These are phyloP conservation scores for Hololepta plana DNA, from an alignment of 2,888 invertebrate genomes.

Conservation along the genomic window DNA sequence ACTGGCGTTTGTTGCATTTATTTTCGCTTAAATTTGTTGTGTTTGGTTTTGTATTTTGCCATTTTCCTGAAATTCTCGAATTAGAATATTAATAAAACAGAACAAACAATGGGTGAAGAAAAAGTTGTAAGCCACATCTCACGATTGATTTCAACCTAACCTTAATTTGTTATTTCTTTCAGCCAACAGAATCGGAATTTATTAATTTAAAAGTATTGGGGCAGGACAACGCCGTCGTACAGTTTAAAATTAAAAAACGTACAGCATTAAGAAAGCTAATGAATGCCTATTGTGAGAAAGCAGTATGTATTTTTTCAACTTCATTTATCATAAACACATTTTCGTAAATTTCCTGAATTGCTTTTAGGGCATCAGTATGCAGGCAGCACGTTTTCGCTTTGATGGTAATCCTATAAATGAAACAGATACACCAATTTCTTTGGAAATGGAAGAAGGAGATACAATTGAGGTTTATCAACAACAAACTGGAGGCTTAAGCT, in stretches of 20 bases:
- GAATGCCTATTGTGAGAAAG: slow-evolving; percentile 92
- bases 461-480: slow-evolving; percentile 93
- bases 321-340: too few species aligned
- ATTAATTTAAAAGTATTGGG: slow-evolving; percentile 89
- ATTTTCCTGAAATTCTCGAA: too few species aligned
- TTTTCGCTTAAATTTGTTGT: too few species aligned
- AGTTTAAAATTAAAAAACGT: slow-evolving; percentile 94
- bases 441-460: slow-evolving; percentile 92
- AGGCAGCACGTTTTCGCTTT: slow-evolving; percentile 81
- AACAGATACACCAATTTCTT: slow-evolving; percentile 72
- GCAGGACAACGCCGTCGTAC: slow-evolving; percentile 88
- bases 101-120: too few species aligned
- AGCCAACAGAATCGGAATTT: slow-evolving; percentile 73
- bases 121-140: too few species aligned
- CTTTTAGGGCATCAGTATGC: slow-evolving; percentile 70
- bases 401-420: slow-evolving; percentile 87
- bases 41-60: too few species aligned
- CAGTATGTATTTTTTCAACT: slow-evolving; percentile 55
- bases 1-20: too few species aligned
- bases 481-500: slow-evolving; percentile 89
- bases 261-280: slow-evolving; percentile 85
- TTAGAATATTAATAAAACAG: too few species aligned
- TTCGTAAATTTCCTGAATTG: too few species aligned
- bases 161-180: too few species aligned
- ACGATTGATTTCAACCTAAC: too few species aligned